Evolutionary conservation across 2,113 vertebrate species (phyloP).

Genomic region (Uria lomvia): DNA sequence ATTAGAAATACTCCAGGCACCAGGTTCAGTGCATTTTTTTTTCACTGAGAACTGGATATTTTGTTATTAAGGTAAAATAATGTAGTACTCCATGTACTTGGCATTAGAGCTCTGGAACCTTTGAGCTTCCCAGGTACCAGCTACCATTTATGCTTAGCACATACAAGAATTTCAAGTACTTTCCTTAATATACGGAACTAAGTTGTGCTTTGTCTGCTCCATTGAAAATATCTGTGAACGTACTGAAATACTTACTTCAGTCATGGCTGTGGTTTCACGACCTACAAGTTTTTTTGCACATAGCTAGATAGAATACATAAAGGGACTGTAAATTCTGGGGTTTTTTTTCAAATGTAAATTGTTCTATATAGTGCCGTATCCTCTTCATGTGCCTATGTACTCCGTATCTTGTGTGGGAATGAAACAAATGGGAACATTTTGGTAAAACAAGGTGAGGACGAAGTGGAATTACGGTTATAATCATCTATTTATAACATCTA

Average conservation of each 20-base stretch:
- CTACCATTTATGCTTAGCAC: neutral
- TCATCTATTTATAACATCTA: neutral
- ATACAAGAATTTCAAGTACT: neutral
- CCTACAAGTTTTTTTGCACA: neutral
- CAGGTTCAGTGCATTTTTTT: neutral
- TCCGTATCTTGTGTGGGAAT: neutral
- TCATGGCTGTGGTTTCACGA: neutral
- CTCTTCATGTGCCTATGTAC: rapidly evolving
- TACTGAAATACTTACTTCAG: neutral
- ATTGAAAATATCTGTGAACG: neutral
- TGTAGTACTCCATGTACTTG: neutral
- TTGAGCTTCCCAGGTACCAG: neutral
- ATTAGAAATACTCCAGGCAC: neutral
- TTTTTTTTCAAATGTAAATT: neutral
- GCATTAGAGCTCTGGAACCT: neutral
- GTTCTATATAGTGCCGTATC: neutral
- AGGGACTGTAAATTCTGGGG: neutral
- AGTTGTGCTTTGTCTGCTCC: neutral
- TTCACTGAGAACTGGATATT: neutral
- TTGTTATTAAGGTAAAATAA: neutral
- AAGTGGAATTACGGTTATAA: neutral
- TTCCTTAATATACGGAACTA: neutral
- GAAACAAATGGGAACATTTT: neutral
- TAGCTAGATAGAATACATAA: neutral
- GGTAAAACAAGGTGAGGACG: neutral